Base-by-base conservation (phyloP, 2,797 vertebrate species). In the Pseudomugil tenellus region DNA sequence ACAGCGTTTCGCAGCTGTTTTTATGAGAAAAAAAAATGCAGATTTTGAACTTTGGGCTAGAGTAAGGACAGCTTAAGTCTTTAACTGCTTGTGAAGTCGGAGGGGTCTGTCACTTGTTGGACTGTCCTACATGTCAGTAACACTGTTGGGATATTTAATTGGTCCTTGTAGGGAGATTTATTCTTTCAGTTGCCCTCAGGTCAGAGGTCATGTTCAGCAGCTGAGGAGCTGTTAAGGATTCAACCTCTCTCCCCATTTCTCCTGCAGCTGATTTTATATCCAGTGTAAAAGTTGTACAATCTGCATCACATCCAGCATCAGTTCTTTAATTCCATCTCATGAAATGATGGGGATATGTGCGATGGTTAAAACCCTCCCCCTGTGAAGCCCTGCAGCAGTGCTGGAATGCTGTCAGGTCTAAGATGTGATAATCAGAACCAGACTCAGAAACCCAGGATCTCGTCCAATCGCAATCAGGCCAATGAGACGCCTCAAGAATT, bases 401-500 rank as follows among this genome's bases (percentile, higher is more conserved):
- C 88, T 87, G 90, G 88, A 92, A 90, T 85, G 82, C 84, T 68
- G 81, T 84, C 87, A 73, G 81, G 62, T 76, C 80, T 57, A 37
- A 57, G 80, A 87, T 71, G 65, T 79, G 83, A 81, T 93, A 94
- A 94, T 93, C 91, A 90, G 69, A 91, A 90, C 83, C 93, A 93
- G 90, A 91, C 84, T 70, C 68, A 31, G 75, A 46, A 59, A 67
- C 60, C 69, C 53, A 60, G 85, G 80, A 81, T 80, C 74, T 58
- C n/a, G 19, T 86, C 80, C 74, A 87, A 81, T 86, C 60, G 61
- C 86, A 84, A 83, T 84, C 79, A 83, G 68, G 74, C 77, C 77
- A 78, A 37, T 43, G 72, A 52, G 63, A 67, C 32, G 71, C 76
- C 81, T 83, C 63, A 88, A 83, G 63, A 83, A 78, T 83, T 70